Evolutionary conservation across 2,113 vertebrate genomes (phyloP).

Genomic region (Corythaixoides concolor): DNA sequence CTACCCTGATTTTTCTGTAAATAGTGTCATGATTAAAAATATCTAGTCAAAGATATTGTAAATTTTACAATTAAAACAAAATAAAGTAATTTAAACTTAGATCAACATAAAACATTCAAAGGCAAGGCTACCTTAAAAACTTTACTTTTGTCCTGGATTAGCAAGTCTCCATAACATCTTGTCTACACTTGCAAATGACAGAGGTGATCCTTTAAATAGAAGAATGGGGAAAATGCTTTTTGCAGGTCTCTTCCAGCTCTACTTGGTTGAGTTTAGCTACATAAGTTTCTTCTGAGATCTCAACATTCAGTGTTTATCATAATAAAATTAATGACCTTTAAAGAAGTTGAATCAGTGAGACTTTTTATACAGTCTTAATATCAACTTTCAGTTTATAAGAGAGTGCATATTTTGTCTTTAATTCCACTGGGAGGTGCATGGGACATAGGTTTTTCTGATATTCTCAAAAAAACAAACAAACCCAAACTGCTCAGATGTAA

Average conservation of each 20-base stretch:
- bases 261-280: not conserved
- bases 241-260: not conserved
- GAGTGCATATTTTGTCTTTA: not conserved
- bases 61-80: not conserved
- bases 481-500: not conserved
- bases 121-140: not conserved
- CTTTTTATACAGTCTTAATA: not conserved
- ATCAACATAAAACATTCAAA: not conserved
- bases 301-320: not conserved
- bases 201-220: not conserved
- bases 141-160: not conserved
- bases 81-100: not conserved
- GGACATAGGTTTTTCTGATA: not conserved
- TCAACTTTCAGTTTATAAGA: not conserved
- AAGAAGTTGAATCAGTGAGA: not conserved
- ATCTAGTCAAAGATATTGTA: not conserved
- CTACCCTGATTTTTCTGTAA: not conserved
- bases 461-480: not conserved
- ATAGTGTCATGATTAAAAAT: not conserved
- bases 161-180: not conserved
- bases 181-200: not conserved
- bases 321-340: not conserved
- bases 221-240: not conserved
- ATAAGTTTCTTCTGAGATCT: not conserved
- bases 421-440: not conserved